A percentile compares a stretch with the other conserved stretches of the same genome.
Conservation (phyloP, 2,797 vertebrate genomes). For the Synaphobranchus kaupii region DNA sequence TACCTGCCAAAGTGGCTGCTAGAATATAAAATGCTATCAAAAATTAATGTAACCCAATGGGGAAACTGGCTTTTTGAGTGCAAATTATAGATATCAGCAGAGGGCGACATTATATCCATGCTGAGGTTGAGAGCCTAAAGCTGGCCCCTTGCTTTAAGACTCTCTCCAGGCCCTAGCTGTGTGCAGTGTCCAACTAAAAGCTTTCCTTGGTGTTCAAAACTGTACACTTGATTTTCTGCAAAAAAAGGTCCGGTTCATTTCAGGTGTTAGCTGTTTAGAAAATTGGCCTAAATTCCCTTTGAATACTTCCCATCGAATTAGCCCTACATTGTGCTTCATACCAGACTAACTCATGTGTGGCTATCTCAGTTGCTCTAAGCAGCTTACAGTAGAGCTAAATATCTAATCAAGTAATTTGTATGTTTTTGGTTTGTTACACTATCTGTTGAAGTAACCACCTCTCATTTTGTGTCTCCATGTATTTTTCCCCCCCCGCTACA, state of each 20-base stretch:
- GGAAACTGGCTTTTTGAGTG: too few relatives aligned
- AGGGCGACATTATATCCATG: too few relatives aligned
- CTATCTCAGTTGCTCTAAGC: background rate
- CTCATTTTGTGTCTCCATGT: background rate
- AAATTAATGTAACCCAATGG: too few relatives aligned
- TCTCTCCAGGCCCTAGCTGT: background rate
- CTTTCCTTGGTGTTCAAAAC: background rate
- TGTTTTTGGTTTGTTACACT: too few relatives aligned
- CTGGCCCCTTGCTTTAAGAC: too few relatives aligned
- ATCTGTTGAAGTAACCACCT: background rate
- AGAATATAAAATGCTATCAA: too few relatives aligned
- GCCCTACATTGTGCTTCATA: background rate
- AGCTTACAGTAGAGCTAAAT: background rate
- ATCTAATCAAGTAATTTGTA: background rate
- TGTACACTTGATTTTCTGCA: background rate
- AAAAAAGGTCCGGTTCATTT: background rate
- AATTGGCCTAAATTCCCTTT: background rate
- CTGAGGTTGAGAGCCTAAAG: too few relatives aligned
- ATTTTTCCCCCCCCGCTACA: conserved; percentile 5
- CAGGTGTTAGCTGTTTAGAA: background rate
- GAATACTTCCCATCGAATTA: background rate
- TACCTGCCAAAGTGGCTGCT: too few relatives aligned
- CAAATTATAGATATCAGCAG: too few relatives aligned
- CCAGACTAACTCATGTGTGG: background rate
- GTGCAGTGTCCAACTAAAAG: background rate